A percentile compares a stretch with the other conserved stretches of the same genome.
phyloP scores from a whole-genome alignment of 2,888 invertebrate species.

The Lordiphosa andalusiaca region DNA sequence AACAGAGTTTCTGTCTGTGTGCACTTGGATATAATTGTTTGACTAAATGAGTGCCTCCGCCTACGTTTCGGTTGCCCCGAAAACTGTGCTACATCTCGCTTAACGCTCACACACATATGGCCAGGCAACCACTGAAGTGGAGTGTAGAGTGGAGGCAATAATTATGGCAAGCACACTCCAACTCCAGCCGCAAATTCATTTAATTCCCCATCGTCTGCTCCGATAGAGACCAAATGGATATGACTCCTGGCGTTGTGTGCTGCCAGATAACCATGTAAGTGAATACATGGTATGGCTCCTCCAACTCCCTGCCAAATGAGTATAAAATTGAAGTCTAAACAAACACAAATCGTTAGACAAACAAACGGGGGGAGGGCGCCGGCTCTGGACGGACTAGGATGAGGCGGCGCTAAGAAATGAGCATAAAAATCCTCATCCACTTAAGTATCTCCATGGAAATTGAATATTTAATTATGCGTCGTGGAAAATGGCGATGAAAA shows the following conservation, averaged over 20 bases:
- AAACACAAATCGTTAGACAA: slow-evolving; percentile 55
- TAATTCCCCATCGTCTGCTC: slow-evolving; percentile 61
- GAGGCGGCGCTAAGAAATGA: slow-evolving; percentile 3
- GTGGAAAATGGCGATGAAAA: slow-evolving; percentile 64
- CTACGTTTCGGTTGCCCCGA: slow-evolving; percentile 11
- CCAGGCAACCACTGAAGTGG: not conserved
- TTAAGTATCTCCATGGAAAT: slow-evolving; percentile 52
- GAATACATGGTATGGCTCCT: slow-evolving; percentile 10
- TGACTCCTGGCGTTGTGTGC: slow-evolving; percentile 20
- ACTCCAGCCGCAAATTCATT: slow-evolving; percentile 60
- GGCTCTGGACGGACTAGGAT: slow-evolving; percentile 6
- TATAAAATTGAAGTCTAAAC: slow-evolving; percentile 71
- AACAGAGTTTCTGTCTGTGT: slow-evolving; percentile 62
- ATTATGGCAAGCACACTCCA: slow-evolving; percentile 63
- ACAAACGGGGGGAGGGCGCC: slow-evolving; percentile 18
- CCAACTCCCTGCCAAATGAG: slow-evolving; percentile 43
- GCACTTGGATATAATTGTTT: slow-evolving; percentile 70
- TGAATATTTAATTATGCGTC: slow-evolving; percentile 67
- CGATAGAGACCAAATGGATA: slow-evolving; percentile 26
- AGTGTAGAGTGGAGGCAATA: slow-evolving; percentile 30
- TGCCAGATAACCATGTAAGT: slow-evolving; percentile 26
- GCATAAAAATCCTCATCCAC: slow-evolving; percentile 4
- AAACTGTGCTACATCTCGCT: slow-evolving; percentile 32
- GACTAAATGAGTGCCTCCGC: slow-evolving; percentile 65
- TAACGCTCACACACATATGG: slow-evolving; percentile 31